Percentiles rank a stretch among this genome's conserved stretches.
These are phyloP conservation scores for Nowickia ferox DNA, from an alignment of 2,888 invertebrate genomes.

Conservation along the genomic window DNA sequence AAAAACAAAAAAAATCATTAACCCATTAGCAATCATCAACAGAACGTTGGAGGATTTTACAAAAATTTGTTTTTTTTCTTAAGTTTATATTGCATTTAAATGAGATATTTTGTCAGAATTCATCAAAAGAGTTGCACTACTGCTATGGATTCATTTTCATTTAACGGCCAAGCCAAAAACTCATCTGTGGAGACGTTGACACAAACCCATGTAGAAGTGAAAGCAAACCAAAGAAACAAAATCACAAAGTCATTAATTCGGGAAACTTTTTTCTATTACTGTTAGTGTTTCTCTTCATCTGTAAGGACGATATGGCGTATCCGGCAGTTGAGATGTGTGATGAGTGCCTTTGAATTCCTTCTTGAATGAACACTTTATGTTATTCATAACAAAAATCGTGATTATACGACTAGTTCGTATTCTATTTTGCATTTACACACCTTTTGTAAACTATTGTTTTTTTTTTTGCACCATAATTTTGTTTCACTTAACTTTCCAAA, in stretches of 20 bases:
- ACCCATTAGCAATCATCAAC: constrained; percentile 36
- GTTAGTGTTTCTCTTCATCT: constrained; percentile 24
- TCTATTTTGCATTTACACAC: constrained; percentile 11
- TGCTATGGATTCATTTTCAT: constrained; percentile 33
- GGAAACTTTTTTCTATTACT: constrained; percentile 66
- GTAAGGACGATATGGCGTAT: not conserved
- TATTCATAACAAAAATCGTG: constrained; percentile 22
- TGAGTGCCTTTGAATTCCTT: constrained; percentile 7
- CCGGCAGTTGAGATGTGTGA: not conserved
- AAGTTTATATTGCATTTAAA: constrained; percentile 78
- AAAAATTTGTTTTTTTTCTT: constrained; percentile 49
- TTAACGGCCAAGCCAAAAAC: constrained; percentile 54
- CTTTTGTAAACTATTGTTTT: not conserved
- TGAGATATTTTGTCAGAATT: constrained; percentile 70
- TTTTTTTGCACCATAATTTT: constrained; percentile 26
- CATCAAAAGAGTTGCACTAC: constrained; percentile 47
- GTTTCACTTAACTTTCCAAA: constrained; percentile 43
- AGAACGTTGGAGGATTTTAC: not conserved
- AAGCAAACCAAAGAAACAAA: not conserved
- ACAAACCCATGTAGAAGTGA: constrained; percentile 19
- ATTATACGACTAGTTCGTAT: constrained; percentile 23
- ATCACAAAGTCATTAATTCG: constrained; percentile 45
- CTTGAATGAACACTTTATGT: constrained; percentile 36
- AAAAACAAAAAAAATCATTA: constrained; percentile 32
- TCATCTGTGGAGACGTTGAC: constrained; percentile 43